Conservation (phyloP, 2,888 invertebrate species). For the Tetanocera ferruginea region DNA sequence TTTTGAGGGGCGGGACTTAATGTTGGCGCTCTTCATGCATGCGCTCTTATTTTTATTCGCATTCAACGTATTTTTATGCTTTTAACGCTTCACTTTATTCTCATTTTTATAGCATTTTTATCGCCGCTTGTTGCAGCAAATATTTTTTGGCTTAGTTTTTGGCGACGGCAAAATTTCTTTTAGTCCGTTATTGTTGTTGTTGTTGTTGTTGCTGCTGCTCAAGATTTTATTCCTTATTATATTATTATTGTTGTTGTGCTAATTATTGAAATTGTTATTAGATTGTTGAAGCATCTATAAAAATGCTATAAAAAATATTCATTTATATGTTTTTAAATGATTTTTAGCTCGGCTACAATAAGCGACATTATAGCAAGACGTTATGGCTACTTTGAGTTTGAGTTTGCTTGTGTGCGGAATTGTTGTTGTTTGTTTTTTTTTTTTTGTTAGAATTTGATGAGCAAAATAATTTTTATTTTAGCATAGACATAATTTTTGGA, state of each 20-base stretch:
- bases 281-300: slow-evolving; percentile 66
- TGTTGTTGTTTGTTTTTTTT: neutral
- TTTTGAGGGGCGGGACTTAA: slow-evolving; percentile 45
- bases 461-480: neutral
- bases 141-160: slow-evolving; percentile 30
- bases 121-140: slow-evolving; percentile 33
- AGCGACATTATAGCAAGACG: neutral
- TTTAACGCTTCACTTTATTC: slow-evolving; percentile 33
- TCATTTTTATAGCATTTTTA: slow-evolving; percentile 41
- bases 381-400: slow-evolving; percentile 29
- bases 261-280: slow-evolving; percentile 67
- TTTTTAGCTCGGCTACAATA: slow-evolving; percentile 53
- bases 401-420: neutral
- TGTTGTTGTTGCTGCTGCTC: slow-evolving; percentile 6
- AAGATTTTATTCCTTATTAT: neutral
- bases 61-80: slow-evolving; percentile 45
- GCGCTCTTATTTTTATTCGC: slow-evolving; percentile 46
- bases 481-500: too few relatives aligned
- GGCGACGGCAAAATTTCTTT: slow-evolving; percentile 48
- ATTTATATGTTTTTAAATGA: slow-evolving; percentile 62
- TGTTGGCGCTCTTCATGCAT: slow-evolving; percentile 34
- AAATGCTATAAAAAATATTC: slow-evolving; percentile 61
- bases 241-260: slow-evolving; percentile 58
- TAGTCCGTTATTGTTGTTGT: slow-evolving; percentile 40
- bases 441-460: neutral